phyloP scores from a whole-genome alignment of 2,888 invertebrate genomes.

The Venusia cambrica region DNA sequence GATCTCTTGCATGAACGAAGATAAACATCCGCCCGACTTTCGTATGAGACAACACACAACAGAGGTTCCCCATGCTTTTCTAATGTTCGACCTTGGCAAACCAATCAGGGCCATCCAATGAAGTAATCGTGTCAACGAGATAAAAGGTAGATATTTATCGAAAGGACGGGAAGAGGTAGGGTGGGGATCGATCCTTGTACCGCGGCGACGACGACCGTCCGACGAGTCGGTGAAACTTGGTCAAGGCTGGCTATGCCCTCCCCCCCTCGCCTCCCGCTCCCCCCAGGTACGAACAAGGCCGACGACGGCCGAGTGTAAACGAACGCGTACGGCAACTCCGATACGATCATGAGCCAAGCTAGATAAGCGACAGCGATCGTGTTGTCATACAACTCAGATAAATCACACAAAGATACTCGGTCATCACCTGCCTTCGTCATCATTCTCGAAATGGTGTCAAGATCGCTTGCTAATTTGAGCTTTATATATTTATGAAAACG shows the following conservation, averaged over 20 bases:
- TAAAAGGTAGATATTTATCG: conserved; percentile 55
- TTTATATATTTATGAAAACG: no score
- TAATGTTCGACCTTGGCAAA: conserved; percentile 53
- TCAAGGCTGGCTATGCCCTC: conserved; percentile 69
- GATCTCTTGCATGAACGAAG: conserved; percentile 27
- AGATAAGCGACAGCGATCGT: conserved; percentile 54
- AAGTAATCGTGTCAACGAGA: conserved; percentile 72
- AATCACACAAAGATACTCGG: conserved; percentile 45
- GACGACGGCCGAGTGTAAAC: conserved; percentile 53
- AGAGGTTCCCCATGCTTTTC: background rate
- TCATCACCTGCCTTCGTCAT: conserved; percentile 42
- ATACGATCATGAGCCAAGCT: conserved; percentile 58
- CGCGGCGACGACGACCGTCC: no score
- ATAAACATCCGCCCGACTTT: background rate
- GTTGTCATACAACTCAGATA: conserved; percentile 73
- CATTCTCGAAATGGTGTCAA: conserved; percentile 72
- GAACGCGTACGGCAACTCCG: conserved; percentile 38
- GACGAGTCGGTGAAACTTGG: conserved; percentile 79
- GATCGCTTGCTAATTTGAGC: conserved; percentile 58
- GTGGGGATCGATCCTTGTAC: conserved; percentile 77
- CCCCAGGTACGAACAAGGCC: conserved; percentile 48
- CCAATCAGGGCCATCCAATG: conserved; percentile 55
- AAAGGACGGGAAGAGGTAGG: conserved; percentile 79
- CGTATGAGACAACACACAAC: conserved; percentile 1
- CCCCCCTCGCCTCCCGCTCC: conserved; percentile 43